Evolutionary conservation across 2,113 vertebrate species (phyloP).

Genomic region (Eclectus roratus): DNA sequence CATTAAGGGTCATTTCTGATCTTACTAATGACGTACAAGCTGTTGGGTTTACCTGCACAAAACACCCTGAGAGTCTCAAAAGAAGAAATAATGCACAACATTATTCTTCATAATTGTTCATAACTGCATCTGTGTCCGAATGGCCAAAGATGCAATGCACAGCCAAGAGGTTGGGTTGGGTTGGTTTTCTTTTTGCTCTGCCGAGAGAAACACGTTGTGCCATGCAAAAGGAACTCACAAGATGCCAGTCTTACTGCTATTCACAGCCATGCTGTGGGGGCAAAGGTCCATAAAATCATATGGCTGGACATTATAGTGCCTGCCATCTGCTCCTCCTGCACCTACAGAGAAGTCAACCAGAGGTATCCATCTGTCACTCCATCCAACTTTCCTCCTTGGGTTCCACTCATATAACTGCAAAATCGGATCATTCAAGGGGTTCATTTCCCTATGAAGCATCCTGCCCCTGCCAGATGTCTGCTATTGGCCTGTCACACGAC

Average conservation of each 20-base stretch:
- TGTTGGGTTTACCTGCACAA: neutral
- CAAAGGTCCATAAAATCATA: neutral
- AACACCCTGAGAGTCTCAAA: neutral
- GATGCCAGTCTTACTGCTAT: neutral
- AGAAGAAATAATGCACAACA: neutral
- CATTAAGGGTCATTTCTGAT: neutral
- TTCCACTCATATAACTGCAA: neutral
- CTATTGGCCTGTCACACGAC: accelerated
- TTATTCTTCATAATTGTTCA: neutral
- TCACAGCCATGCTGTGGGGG: neutral
- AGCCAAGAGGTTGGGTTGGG: neutral
- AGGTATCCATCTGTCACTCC: neutral
- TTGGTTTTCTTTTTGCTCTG: neutral
- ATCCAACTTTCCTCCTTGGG: neutral
- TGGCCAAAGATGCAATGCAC: neutral
- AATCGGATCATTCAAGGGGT: neutral
- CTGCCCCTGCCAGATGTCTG: neutral
- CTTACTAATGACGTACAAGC: neutral
- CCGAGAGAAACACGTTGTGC: neutral
- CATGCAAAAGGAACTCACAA: neutral
- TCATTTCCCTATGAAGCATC: neutral
- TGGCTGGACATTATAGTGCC: neutral
- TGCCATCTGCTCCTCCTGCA: neutral
- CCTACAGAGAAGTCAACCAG: neutral
- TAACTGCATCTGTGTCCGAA: neutral